Base-by-base conservation (phyloP, 2,797 vertebrate species). In the Oryzias sinensis region DNA sequence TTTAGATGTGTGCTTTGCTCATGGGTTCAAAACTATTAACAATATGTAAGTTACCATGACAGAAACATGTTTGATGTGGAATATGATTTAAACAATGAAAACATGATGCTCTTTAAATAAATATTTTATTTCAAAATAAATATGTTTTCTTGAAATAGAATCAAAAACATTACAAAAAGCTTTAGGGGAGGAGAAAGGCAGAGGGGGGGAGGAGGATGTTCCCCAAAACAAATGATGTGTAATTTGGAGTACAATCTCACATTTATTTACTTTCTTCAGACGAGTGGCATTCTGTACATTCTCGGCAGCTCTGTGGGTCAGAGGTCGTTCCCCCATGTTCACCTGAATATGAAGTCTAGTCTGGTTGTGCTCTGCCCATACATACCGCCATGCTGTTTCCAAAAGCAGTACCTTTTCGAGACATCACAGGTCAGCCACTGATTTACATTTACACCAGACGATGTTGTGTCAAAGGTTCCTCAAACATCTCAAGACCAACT, bases 51-150 rank as follows among this genome's bases (percentile, higher is more conserved):
- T 29, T 29, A 29, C 27, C 27, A 29, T 29, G 27, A 29, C 3
- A 37, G 33, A 37, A 37, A 37, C 33, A 46, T 47, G 20, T 24
- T 5, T 1, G n/a, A 37, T 37, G 33, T 37, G 4, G 17, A 33
- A 49, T 17, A 55, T 25, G 7, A 77, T 18, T 29, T 14, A 75
- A 33, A 20, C 20, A 52, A 65, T 24, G 40, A 16, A 18, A 64
- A 56, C 42, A 5, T 11, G 29, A 41, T 51, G 25, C 55, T 90
- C 83, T 90, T 91, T 91, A 92, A 93, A 92, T 93, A 93, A 92
- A 93, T 92, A 93, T 90, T 93, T 93, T 92, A 92, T 92, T 93
- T 91, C 82, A 92, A 93, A 93, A 92, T 92, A 92, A 92, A 93
- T 91, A 92, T 88, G 92, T 90, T 92, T 92, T 91, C 87, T 91